Evolutionary conservation across 30 jellyfish, hydroid and myxozoan species (phyloP).

Genomic region (Turritopsis dohrnii): DNA sequence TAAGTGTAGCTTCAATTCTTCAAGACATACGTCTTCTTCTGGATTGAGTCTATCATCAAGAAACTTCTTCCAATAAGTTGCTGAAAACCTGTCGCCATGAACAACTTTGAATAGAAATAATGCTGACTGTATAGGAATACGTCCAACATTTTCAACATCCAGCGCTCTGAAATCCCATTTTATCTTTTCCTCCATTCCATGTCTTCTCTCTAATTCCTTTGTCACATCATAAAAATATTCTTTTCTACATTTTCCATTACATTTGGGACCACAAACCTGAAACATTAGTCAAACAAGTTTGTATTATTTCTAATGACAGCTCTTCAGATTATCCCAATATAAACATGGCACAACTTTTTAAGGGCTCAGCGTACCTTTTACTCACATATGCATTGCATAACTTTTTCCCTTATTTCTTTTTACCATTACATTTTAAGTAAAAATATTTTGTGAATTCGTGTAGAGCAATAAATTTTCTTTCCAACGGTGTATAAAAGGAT

Average conservation of each 20-base stretch:
- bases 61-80: conserved; percentile 62
- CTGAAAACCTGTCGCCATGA: conserved; percentile 59
- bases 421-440: too few relatives aligned
- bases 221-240: conserved; percentile 45
- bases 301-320: too few relatives aligned
- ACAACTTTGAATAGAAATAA: conserved; percentile 72
- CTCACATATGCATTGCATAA: too few relatives aligned
- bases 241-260: conserved; percentile 36
- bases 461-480: too few relatives aligned
- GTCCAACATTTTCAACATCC: conserved; percentile 63
- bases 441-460: too few relatives aligned
- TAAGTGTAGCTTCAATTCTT: conserved; percentile 50
- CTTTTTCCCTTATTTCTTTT: too few relatives aligned
- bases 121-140: conserved; percentile 76
- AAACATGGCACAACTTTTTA: too few relatives aligned
- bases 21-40: conserved; percentile 60
- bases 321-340: too few relatives aligned
- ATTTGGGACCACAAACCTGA: conserved; percentile 51
- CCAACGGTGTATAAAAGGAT: too few relatives aligned
- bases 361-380: too few relatives aligned
- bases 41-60: conserved; percentile 63
- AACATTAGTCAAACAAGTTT: not conserved
- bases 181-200: conserved; percentile 58
- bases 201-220: conserved; percentile 72
- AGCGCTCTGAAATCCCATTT: conserved; percentile 84